phyloP scores from a whole-genome alignment of 2,113 vertebrate genomes.

The Telmatochromis sp. region DNA sequence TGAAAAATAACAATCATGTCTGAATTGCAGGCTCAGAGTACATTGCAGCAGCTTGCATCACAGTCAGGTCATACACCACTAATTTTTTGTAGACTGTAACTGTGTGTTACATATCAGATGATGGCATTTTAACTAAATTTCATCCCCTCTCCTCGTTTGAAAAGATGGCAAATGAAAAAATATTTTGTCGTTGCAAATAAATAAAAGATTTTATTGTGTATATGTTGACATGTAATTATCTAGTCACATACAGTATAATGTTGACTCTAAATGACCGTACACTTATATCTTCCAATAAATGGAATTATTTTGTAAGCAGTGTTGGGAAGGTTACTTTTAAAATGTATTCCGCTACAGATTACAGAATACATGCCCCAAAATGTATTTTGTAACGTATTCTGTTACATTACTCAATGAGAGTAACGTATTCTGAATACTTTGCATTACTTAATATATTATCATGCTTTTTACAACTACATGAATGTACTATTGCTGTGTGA shows the following conservation, averaged over 20 bases:
- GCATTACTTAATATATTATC: not conserved
- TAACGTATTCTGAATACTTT: not conserved
- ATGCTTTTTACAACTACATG: too few species aligned
- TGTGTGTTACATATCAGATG: not conserved
- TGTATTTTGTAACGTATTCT: not conserved
- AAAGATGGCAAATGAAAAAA: not conserved
- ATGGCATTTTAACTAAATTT: not conserved
- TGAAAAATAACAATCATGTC: not conserved
- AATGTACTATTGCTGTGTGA: too few species aligned
- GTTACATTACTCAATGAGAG: accelerated
- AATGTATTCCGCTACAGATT: not conserved
- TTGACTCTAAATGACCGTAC: not conserved
- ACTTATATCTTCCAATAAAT: not conserved
- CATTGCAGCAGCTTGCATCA: constrained; percentile 22
- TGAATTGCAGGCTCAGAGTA: not conserved
- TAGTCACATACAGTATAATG: not conserved
- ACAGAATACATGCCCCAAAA: not conserved
- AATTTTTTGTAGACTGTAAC: not conserved
- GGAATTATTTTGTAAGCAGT: not conserved
- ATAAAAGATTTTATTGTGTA: not conserved
- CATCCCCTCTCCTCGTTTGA: not conserved
- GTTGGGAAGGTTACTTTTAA: not conserved
- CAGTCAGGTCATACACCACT: not conserved
- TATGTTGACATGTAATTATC: not conserved
- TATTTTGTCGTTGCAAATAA: not conserved